Base-by-base conservation (phyloP, 2,113 vertebrate species). In the Craseonycteris thonglongyai region DNA sequence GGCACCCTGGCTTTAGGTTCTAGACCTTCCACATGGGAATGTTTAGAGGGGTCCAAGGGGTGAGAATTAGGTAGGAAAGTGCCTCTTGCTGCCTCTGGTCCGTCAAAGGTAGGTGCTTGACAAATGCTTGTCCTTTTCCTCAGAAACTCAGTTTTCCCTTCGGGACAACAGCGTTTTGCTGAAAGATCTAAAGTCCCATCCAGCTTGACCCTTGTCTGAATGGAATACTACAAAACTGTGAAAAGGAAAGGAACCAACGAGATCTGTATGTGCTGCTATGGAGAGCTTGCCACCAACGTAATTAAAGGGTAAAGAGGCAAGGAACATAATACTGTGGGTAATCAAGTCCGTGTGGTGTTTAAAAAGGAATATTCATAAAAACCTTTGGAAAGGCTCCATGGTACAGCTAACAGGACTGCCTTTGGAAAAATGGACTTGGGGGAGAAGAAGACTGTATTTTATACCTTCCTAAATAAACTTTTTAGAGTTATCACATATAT, bases 271-370 rank as follows among this genome's bases (percentile, higher is more conserved):
- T 21, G 47, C 51, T 0, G 10, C 66, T 5, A 5, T 0, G 10
- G 26, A 63, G n/a, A 80, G 58, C 30, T 0, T 0, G 1, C 49
- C 65, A 7, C 0, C 6, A 19, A 16, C 0, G 6, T 24, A 28
- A 42, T 35, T 38, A 21, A 28, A 28, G 26, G 47, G 5, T 14
- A 68, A 59, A 74, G 59, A 5, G 63, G 65, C 14, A 4, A 26
- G 66, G 81, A 33, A 30, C 4, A 0, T 14, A n/a, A 26, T 4
- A 4, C 35, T 0, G 30, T 6, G 35, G 58, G 26, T 16, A 19
- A 72, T 47, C 35, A 45, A 9, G 59, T 16, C 58, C 19, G 15
- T 0, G 21, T 7, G 35, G 28, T 3, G 33, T 16, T 49, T 16
- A 22, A 4, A 78, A 45, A 90, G 75, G 88, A 40, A 51, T 0